Conservation (phyloP, 2,113 vertebrate genomes). For the Mola mola region DNA sequence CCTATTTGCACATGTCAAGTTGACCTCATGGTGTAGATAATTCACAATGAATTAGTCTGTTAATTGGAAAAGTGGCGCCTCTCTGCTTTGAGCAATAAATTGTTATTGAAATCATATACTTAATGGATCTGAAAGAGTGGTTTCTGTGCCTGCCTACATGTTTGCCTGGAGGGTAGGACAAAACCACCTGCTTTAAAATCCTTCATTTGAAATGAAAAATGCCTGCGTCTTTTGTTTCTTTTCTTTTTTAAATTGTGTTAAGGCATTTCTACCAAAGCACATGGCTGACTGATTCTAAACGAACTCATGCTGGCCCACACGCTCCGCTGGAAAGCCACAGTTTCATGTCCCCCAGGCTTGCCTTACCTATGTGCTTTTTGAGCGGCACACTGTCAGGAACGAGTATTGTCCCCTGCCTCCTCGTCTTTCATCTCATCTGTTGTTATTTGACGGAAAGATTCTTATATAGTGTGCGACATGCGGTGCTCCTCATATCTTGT, state of each 20-base stretch:
- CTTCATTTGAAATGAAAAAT: constrained; percentile 1
- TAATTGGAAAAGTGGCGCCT: constrained; percentile 39
- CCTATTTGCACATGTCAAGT: not conserved
- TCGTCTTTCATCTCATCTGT: constrained; percentile 19
- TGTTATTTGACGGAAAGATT: constrained; percentile 51
- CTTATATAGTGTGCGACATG: constrained; percentile 57
- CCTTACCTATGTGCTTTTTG: constrained; percentile 55
- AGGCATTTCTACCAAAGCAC: constrained; percentile 14
- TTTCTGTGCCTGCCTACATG: constrained; percentile 5
- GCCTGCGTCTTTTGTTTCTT: too few relatives aligned
- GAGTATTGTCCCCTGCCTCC: constrained; percentile 44
- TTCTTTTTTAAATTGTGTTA: constrained; percentile 17
- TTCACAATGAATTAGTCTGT: constrained; percentile 48
- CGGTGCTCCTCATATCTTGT: constrained; percentile 53
- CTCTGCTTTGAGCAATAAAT: constrained; percentile 33
- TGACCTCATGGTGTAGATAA: constrained; percentile 35
- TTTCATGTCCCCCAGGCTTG: constrained; percentile 45
- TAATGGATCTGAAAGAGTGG: constrained; percentile 36
- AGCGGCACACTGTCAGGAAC: constrained; percentile 41
- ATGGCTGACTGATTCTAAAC: constrained; percentile 50
- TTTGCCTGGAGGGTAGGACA: constrained; percentile 9
- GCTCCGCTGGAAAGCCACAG: constrained; percentile 35
- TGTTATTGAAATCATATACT: constrained; percentile 28
- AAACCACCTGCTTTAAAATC: constrained; percentile 18
- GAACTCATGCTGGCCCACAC: too few relatives aligned